phyloP scores from a whole-genome alignment of 1,140 invertebrate genomes.

The Pseudomyrmex cubaensis region DNA sequence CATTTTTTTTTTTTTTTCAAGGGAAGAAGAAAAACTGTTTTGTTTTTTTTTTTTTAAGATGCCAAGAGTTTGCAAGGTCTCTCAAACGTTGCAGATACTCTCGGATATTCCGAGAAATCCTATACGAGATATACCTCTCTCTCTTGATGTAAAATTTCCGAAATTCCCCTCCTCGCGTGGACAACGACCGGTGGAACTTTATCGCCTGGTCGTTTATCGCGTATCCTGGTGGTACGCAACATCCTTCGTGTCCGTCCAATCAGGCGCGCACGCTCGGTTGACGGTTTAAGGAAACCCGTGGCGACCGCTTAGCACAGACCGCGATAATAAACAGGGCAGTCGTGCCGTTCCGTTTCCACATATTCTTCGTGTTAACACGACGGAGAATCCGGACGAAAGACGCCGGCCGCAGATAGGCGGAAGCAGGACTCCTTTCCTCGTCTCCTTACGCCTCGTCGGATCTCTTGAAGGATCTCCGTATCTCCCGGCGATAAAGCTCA shows the following conservation, averaged over 20 bases:
- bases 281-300: conserved; percentile 80
- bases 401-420: conserved; percentile 64
- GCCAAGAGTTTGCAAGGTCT: neutral
- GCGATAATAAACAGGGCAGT: conserved; percentile 77
- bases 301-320: conserved; percentile 75
- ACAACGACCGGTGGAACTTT: conserved; percentile 66
- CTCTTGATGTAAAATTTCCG: conserved; percentile 68
- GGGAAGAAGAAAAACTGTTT: too few relatives aligned
- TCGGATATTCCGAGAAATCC: conserved; percentile 35
- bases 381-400: conserved; percentile 22
- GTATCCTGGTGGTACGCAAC: conserved; percentile 80
- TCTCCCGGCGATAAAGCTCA: conserved; percentile 50
- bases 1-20: neutral
- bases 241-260: conserved; percentile 82
- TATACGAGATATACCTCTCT: neutral
- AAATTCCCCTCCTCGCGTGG: conserved; percentile 59
- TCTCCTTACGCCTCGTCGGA: conserved; percentile 15
- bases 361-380: conserved; percentile 50
- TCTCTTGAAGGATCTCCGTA: conserved; percentile 13
- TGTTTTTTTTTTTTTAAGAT: neutral
- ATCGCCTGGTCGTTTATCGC: conserved; percentile 75
- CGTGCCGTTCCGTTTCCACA: conserved; percentile 67
- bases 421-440: conserved; percentile 49
- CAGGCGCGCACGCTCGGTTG: conserved; percentile 79
- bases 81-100: conserved; percentile 5